phyloP scores from a whole-genome alignment of 1,140 invertebrate genomes.

The Brachystomella parvula region DNA sequence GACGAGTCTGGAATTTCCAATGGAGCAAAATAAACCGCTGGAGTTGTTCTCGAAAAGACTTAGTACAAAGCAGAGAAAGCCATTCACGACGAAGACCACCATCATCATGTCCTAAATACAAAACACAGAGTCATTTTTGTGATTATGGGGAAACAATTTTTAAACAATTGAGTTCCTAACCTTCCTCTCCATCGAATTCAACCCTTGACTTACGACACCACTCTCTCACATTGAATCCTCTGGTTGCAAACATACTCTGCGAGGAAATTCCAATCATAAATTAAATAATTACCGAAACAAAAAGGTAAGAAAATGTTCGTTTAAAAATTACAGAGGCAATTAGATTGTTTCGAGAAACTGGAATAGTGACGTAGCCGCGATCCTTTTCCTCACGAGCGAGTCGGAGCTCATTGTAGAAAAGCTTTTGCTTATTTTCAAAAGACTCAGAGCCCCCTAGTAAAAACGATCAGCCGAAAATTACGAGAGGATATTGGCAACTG shows the following conservation, averaged over 20 bases:
- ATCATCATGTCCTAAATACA: conserved; percentile 69
- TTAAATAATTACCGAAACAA: conserved; percentile 30
- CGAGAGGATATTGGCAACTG: background rate
- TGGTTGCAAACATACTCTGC: conserved; percentile 73
- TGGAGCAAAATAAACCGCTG: conserved; percentile 56
- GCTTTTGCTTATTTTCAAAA: conserved; percentile 90
- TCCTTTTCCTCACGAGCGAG: conserved; percentile 63
- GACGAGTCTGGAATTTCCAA: conserved; percentile 56
- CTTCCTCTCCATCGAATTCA: conserved; percentile 77
- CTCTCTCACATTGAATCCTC: conserved; percentile 66
- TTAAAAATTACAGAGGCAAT: conserved; percentile 23
- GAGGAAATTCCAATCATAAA: too few species aligned
- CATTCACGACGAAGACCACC: conserved; percentile 85
- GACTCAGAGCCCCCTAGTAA: conserved; percentile 73
- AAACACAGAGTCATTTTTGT: background rate
- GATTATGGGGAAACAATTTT: background rate
- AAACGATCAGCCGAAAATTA: conserved; percentile 5
- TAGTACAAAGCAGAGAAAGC: conserved; percentile 81
- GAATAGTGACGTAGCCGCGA: conserved; percentile 64
- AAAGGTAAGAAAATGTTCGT: background rate
- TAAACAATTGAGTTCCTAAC: background rate
- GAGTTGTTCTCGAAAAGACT: conserved; percentile 60
- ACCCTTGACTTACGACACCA: conserved; percentile 92
- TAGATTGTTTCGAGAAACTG: conserved; percentile 18
- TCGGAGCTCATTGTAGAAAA: conserved; percentile 85